Base-by-base conservation (phyloP, 2,113 vertebrate genomes). In the Pangasianodon hypophthalmus region DNA sequence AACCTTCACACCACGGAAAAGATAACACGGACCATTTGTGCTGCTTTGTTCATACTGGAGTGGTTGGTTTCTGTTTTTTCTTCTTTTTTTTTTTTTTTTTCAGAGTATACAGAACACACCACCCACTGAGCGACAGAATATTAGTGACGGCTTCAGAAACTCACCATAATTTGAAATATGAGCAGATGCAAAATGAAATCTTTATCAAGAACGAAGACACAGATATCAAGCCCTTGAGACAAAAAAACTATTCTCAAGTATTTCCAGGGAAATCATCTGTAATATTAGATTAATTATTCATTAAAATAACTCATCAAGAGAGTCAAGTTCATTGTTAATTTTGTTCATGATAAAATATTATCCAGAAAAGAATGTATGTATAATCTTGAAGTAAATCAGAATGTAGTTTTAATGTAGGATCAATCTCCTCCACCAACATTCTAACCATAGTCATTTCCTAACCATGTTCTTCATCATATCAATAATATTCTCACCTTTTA, bases 211-310 rank as follows among this genome's bases (percentile, higher is more conserved):
- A 84, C 5, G 37, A 62, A 62, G 82, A 29, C n/a, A 71, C 37
- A 41, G 32, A 46, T 46, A 62, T 29, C 1, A 24, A 62, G 37
- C 82, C 37, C 56, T 46, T 62, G 82, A 29, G 82, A 62, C 37
- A 44, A 46, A 37, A 26, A 84, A 26, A 37, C 21, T 13, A 44
- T 26, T 46, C 56, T 84, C 37, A 44, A 62, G 21, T 44, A 60
- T 84, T 84, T 84, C 82, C 82, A 62, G 82, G 82, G 82, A 84
- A 84, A 84, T 84, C 32, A 11, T 84, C 21, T 44, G 37, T 84
- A 84, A 62, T 84, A 62, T 26, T 44, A 84, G 82, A 62, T 84
- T 84, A 62, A 62, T 84, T 84, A 84, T 84, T 84, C 82, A 84
- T 84, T 84, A 84, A 84, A 46, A 62, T 84, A 62, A 84, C 56